Conservation (phyloP, 2,888 invertebrate species). For the Epistrophella euchroma region DNA sequence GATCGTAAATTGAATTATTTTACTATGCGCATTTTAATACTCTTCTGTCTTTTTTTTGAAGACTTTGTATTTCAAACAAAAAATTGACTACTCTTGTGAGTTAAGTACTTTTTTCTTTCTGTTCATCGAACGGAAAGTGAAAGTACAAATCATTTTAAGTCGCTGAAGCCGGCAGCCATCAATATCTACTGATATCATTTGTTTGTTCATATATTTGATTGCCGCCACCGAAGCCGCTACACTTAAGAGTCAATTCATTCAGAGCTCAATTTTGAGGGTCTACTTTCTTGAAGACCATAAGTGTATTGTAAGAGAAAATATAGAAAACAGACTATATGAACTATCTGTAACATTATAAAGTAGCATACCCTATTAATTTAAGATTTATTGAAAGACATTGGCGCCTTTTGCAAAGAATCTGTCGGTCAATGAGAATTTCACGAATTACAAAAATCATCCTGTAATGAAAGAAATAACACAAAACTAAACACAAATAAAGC, state of each 20-base stretch:
- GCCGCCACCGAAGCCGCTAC: constrained; percentile 69
- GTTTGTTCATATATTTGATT: constrained; percentile 59
- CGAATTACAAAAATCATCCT: too few relatives aligned
- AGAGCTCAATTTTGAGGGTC: constrained; percentile 54
- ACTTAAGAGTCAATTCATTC: constrained; percentile 39
- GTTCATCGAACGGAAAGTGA: constrained; percentile 59
- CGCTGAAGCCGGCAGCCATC: constrained; percentile 57
- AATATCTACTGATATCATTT: constrained; percentile 51
- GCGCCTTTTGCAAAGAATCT: too few relatives aligned
- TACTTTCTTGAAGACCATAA: constrained; percentile 32
- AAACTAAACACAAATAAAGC: too few relatives aligned
- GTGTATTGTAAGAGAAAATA: background rate
- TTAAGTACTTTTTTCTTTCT: constrained; percentile 21
- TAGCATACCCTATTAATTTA: too few relatives aligned
- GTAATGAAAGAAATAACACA: too few relatives aligned
- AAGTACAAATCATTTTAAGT: constrained; percentile 75
- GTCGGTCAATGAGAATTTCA: too few relatives aligned
- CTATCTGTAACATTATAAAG: too few relatives aligned
- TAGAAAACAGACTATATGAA: background rate
- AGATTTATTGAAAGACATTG: too few relatives aligned
- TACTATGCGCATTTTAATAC: constrained; percentile 59
- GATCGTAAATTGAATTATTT: constrained; percentile 74
- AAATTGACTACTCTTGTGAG: constrained; percentile 20
- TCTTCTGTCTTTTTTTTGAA: background rate
- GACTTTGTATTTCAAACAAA: background rate